These are phyloP conservation scores for Diadromus collaris DNA, from an alignment of 2,888 invertebrate species.

Conservation along the genomic window DNA sequence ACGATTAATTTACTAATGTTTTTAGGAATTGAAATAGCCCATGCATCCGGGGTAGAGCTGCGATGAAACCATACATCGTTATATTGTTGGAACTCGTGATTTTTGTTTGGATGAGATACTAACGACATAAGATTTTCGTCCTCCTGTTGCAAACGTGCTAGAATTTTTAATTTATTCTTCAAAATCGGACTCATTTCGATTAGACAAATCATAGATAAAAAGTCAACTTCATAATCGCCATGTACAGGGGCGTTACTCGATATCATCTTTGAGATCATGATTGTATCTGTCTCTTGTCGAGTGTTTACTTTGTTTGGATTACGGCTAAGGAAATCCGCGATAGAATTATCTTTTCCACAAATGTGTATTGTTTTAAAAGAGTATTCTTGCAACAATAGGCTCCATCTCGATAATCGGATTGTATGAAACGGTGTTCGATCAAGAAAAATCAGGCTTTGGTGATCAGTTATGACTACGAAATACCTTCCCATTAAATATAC, in stretches of 20 bases:
- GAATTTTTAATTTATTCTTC: not conserved
- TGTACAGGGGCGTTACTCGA: conserved; percentile 3
- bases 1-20: not conserved
- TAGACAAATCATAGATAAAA: conserved; percentile 28
- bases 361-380: conserved; percentile 61
- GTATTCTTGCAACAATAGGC: conserved; percentile 64
- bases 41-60: not conserved
- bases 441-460: conserved; percentile 63
- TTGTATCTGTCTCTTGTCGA: conserved; percentile 19
- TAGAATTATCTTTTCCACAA: conserved; percentile 63
- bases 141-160: not conserved
- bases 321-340: conserved; percentile 66
- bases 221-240: conserved; percentile 10
- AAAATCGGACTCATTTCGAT: conserved; percentile 16
- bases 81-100: conserved; percentile 11
- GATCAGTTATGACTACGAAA: conserved; percentile 61
- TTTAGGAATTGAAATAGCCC: conserved; percentile 2
- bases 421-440: conserved; percentile 40
- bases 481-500: conserved; percentile 62
- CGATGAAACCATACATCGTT: conserved; percentile 23
- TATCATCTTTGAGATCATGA: conserved; percentile 14
- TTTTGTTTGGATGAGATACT: conserved; percentile 4
- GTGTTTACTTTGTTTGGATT: conserved; percentile 42
- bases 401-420: conserved; percentile 66
- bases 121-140: conserved; percentile 9